A percentile compares a stretch with the other conserved stretches of the same genome.
Conservation (phyloP, 2,888 invertebrate genomes). For the Stenolophus ochropezus region DNA sequence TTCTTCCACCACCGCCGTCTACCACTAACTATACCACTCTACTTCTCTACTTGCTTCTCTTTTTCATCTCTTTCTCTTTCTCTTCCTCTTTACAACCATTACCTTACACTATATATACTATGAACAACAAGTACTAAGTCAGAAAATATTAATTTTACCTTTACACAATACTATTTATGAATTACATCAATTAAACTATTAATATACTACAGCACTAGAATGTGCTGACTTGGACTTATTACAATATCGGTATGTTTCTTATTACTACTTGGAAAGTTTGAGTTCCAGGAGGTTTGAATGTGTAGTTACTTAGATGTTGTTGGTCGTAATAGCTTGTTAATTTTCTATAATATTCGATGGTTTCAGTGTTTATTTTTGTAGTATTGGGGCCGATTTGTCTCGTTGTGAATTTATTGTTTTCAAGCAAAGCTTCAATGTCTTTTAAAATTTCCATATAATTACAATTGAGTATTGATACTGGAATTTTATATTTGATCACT, state of each 20-base stretch:
- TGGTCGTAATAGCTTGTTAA: background rate
- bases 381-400: background rate
- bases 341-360: conserved; percentile 1
- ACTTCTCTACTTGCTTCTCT: too few relatives aligned
- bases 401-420: conserved; percentile 18
- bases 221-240: too few relatives aligned
- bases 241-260: background rate
- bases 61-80: too few relatives aligned
- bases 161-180: too few relatives aligned
- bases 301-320: background rate
- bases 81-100: too few relatives aligned
- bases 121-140: too few relatives aligned
- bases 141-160: too few relatives aligned
- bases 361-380: background rate
- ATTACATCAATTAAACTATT: too few relatives aligned
- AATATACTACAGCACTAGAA: too few relatives aligned
- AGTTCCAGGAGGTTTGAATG: conserved; percentile 7
- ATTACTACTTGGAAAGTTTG: background rate
- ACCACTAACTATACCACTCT: too few relatives aligned
- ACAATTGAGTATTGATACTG: background rate
- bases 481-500: background rate
- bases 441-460: conserved; percentile 7
- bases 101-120: too few relatives aligned
- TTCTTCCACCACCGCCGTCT: too few relatives aligned
- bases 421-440: background rate